A percentile compares a stretch with the other conserved stretches of the same genome.
Conservation (phyloP, 2,797 vertebrate genomes). For the Sebastolobus altivelis region DNA sequence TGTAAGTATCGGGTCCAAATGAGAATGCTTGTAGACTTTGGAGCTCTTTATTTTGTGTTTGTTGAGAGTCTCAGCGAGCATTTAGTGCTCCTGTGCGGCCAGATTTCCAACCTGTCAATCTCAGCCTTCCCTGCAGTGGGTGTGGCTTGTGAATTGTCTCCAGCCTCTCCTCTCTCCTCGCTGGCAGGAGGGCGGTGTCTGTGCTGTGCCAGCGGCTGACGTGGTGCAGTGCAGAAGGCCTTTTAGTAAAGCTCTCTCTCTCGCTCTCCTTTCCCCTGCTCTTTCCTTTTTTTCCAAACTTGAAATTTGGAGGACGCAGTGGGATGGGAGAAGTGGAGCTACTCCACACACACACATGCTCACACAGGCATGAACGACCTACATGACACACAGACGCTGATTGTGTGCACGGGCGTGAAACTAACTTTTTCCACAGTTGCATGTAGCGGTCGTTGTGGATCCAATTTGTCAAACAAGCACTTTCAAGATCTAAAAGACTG, state of each 20-base stretch:
- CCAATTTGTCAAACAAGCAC: slow-evolving; percentile 16
- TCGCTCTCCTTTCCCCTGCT: too few species aligned
- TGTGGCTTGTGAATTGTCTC: slow-evolving; percentile 56
- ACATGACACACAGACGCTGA: slow-evolving; percentile 9
- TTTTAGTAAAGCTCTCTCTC: slow-evolving; percentile 31
- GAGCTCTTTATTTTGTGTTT: slow-evolving; percentile 36
- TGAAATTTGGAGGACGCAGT: slow-evolving; percentile 50
- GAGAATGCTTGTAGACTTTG: slow-evolving; percentile 23
- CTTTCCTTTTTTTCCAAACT: slow-evolving; percentile 38
- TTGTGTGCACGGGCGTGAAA: neutral
- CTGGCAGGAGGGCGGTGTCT: slow-evolving; percentile 48
- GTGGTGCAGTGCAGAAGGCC: slow-evolving; percentile 73
- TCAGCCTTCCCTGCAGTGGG: slow-evolving; percentile 76
- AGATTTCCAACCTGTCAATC: slow-evolving; percentile 74
- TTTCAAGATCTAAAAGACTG: slow-evolving; percentile 16
- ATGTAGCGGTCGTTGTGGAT: neutral
- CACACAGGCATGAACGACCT: slow-evolving; percentile 16
- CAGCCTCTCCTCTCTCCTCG: slow-evolving; percentile 25
- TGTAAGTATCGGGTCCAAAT: neutral
- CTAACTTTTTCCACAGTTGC: slow-evolving; percentile 28
- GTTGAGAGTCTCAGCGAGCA: slow-evolving; percentile 22
- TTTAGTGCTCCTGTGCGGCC: slow-evolving; percentile 40
- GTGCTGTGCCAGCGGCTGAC: slow-evolving; percentile 63
- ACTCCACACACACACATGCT: neutral
- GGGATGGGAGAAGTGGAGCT: neutral